Evolutionary conservation across 2,113 vertebrate species (phyloP).

Genomic region (Callocephalon fimbriatum): DNA sequence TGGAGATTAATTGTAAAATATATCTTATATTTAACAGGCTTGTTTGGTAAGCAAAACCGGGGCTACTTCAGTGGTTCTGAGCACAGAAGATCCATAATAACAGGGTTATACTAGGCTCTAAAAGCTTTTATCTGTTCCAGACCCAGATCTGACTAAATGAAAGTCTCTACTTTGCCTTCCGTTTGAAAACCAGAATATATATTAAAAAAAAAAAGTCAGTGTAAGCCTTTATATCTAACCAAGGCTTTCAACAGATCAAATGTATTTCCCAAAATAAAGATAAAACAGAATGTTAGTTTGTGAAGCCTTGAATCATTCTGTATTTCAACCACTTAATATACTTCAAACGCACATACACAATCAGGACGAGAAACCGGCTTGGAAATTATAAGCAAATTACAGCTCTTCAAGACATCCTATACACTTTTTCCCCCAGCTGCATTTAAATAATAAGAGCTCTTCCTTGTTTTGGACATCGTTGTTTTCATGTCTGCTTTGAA

Average conservation of each 20-base stretch:
- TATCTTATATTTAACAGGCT: neutral
- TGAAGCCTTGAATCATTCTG: slow-evolving; percentile 32
- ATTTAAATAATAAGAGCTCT: neutral
- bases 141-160: neutral
- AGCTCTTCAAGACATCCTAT: neutral
- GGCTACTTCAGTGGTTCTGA: neutral
- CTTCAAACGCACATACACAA: slow-evolving; percentile 18
- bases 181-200: neutral
- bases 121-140: slow-evolving; percentile 13
- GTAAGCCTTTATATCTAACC: neutral
- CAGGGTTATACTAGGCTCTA: neutral
- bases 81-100: neutral
- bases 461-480: neutral
- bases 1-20: neutral
- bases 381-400: slow-evolving; percentile 50
- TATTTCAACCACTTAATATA: slow-evolving; percentile 36
- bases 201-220: neutral
- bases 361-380: slow-evolving; percentile 10
- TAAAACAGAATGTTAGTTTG: slow-evolving; percentile 49
- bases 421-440: neutral
- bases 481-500: slow-evolving; percentile 24
- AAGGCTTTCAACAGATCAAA: slow-evolving; percentile 45
- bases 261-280: slow-evolving; percentile 52
- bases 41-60: neutral
- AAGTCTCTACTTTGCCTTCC: neutral